Percentiles rank a stretch among this genome's conserved stretches.
These are phyloP conservation scores for Endotricha flammealis DNA, from an alignment of 2,888 invertebrate genomes.

Conservation along the genomic window DNA sequence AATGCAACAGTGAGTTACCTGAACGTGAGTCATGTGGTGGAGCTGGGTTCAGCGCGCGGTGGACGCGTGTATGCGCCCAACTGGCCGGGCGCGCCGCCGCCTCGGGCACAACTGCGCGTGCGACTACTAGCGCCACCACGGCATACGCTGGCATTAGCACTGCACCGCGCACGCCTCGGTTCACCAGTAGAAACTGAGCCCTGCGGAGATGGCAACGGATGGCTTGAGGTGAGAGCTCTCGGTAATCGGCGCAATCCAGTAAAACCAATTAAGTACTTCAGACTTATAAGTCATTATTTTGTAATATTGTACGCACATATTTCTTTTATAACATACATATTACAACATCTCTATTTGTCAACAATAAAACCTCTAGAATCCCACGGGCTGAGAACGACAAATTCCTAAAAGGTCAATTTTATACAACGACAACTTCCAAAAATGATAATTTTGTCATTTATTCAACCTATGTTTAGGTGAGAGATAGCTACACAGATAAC, in stretches of 20 bases:
- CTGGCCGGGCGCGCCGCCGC: slow-evolving; percentile 52
- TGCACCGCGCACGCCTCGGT: slow-evolving; percentile 36
- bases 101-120: slow-evolving; percentile 38
- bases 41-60: slow-evolving; percentile 31
- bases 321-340: no score
- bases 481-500: slow-evolving; percentile 83
- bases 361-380: no score
- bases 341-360: no score
- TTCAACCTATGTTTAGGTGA: no score
- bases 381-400: no score
- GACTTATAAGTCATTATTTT: no score
- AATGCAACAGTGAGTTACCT: slow-evolving; percentile 56
- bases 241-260: no score
- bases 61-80: slow-evolving; percentile 51
- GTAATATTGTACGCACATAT: no score
- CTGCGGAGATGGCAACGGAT: slow-evolving; percentile 65
- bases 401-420: no score
- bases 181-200: slow-evolving; percentile 24
- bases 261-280: no score
- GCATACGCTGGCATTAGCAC: slow-evolving; percentile 49
- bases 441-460: no score
- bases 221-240: slow-evolving; percentile 77
- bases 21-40: slow-evolving; percentile 51
- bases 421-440: no score
- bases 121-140: slow-evolving; percentile 54